Conservation (phyloP, 92 coral and sea anemone species). For the Actinostola sp. region DNA sequence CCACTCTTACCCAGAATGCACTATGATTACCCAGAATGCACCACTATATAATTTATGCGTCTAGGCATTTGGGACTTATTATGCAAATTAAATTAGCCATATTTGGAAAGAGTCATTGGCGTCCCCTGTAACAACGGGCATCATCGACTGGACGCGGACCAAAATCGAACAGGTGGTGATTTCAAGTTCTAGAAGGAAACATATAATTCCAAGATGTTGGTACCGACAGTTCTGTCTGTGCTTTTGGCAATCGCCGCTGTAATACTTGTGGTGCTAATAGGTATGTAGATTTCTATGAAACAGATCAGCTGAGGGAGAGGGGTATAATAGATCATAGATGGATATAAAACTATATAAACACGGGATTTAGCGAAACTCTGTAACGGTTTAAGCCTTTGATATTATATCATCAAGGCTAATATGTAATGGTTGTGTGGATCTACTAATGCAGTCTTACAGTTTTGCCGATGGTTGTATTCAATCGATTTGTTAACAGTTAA, state of each 20-base stretch:
- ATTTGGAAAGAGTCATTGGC: constrained; percentile 32
- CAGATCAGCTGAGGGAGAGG: background rate
- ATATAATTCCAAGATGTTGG: constrained; percentile 9
- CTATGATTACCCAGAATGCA: constrained; percentile 7
- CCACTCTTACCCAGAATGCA: constrained; percentile 30
- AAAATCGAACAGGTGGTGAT: constrained; percentile 27
- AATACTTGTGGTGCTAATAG: constrained; percentile 72
- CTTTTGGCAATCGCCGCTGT: constrained; percentile 70
- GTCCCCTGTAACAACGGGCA: constrained; percentile 64
- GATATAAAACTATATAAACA: background rate
- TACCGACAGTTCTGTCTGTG: constrained; percentile 66
- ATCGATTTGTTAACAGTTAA: no score
- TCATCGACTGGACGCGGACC: constrained; percentile 41
- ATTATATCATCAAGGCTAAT: background rate
- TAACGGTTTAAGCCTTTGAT: background rate
- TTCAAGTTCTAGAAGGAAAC: background rate
- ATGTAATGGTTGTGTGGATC: background rate
- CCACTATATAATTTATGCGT: constrained; percentile 24
- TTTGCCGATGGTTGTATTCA: no score
- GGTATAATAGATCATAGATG: background rate
- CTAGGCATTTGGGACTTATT: no score
- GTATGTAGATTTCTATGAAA: constrained; percentile 31
- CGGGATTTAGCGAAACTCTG: background rate
- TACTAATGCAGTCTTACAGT: no score
- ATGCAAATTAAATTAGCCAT: constrained; percentile 20